phyloP scores from a whole-genome alignment of 92 coral and sea anemone species.

The Bergia sp. region DNA sequence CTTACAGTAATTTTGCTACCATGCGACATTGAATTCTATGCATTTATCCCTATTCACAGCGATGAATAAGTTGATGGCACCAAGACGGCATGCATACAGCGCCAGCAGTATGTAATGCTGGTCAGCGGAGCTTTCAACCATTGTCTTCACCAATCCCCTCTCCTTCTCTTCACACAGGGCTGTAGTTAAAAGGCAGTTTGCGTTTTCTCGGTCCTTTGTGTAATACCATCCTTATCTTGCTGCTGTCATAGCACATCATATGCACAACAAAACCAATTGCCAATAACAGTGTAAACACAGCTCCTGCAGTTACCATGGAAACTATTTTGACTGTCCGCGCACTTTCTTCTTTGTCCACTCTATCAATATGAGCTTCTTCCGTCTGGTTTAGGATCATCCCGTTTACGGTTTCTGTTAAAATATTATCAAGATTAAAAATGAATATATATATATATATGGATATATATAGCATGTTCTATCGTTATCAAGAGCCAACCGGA shows the following conservation, averaged over 20 bases:
- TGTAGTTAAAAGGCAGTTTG: conserved; percentile 13
- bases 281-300: conserved; percentile 4
- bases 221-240: not conserved
- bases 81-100: not conserved
- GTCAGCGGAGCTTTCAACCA: not conserved
- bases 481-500: too few relatives aligned
- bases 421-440: too few relatives aligned
- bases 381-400: not conserved
- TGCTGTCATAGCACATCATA: conserved; percentile 28
- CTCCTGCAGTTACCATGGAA: conserved; percentile 13
- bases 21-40: not conserved
- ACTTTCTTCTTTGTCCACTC: not conserved
- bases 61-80: not conserved
- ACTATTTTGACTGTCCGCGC: not conserved
- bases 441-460: too few relatives aligned
- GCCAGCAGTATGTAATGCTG: not conserved
- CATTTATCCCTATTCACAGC: not conserved
- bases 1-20: not conserved
- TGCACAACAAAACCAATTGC: conserved; percentile 16
- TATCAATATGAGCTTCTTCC: not conserved
- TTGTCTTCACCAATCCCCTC: not conserved
- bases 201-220: conserved; percentile 1
- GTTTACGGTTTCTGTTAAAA: not conserved
- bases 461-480: too few relatives aligned
- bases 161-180: not conserved